Base-by-base conservation (phyloP, 2,113 vertebrate genomes). In the Jaculus jaculus region DNA sequence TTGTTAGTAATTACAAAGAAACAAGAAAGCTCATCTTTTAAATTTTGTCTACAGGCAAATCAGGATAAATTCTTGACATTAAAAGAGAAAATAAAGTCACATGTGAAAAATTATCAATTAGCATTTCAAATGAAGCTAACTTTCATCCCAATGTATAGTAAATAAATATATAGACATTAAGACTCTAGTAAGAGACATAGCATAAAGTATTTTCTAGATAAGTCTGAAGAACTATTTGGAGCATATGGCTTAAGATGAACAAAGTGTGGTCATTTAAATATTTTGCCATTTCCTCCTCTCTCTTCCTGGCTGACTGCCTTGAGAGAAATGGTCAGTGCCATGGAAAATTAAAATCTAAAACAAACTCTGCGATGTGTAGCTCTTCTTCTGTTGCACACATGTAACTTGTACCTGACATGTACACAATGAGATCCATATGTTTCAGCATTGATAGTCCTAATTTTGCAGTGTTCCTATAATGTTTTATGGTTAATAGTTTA, bases 71-170 rank as follows among this genome's bases (percentile, higher is more conserved):
- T 93, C 30, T 28, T 84, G 72, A 72, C 13, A 42, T 84, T 92
- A 42, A 83, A 21, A 91, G 51, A 80, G 39, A 69, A 23, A 71
- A 74, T 83, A 87, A 80, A 79, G 16, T 11, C n/a, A 94, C 66
- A n/a, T 51, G 63, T 12, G 73, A 75, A 87, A 75, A 42, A 54
- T 88, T 96, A 60, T 79, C 69, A 95, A 63, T 89, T 78, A 91
- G 42, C 81, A 92, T 66, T 90, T 84, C 42, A 96, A 93, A 39
- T 68, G 39, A 95, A 93, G 51, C 30, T 34, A 91, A 79, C 23
- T 75, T 95, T 81, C 91, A 60, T 2, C 23, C 1, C 13, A 81
- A 10, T 21, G 7, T 47, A 32, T 73, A 79, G 32, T 94, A 74
- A 79, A 54, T 9, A 72, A 65, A 65, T 39, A n/a, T 37, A n/a